Evolutionary conservation across 2,888 invertebrate species (phyloP).

Genomic region (Chelonus formosanus): DNA sequence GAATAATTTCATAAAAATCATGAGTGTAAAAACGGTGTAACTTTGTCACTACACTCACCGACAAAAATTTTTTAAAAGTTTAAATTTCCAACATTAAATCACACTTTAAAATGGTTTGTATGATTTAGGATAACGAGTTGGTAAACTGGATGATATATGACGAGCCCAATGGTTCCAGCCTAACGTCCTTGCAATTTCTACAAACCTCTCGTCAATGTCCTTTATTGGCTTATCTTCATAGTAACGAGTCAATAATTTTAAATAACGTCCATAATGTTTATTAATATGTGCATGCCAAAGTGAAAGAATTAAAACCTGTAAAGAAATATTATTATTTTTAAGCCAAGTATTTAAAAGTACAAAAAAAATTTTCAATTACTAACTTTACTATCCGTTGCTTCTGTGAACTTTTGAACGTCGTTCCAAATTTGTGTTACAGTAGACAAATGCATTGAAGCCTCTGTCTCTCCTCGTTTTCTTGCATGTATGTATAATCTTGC

Average conservation of each 20-base stretch:
- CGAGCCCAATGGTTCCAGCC: slow-evolving; percentile 76
- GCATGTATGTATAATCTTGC: slow-evolving; percentile 70
- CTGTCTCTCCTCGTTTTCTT: slow-evolving; percentile 56
- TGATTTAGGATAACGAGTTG: slow-evolving; percentile 74
- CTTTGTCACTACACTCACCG: slow-evolving; percentile 11
- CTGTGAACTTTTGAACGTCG: slow-evolving; percentile 83
- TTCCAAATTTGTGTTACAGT: slow-evolving; percentile 72
- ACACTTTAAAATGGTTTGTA: slow-evolving; percentile 76
- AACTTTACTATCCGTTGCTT: slow-evolving; percentile 82
- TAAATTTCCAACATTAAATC: slow-evolving; percentile 1
- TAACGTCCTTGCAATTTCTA: slow-evolving; percentile 73
- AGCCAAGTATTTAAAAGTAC: neutral
- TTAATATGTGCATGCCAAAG: slow-evolving; percentile 84
- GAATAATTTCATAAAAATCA: slow-evolving; percentile 1
- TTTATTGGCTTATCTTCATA: slow-evolving; percentile 83
- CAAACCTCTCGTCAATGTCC: slow-evolving; percentile 76
- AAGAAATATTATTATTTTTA: neutral
- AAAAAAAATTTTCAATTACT: slow-evolving; percentile 35
- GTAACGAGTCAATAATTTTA: slow-evolving; percentile 78
- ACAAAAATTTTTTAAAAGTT: slow-evolving; percentile 1
- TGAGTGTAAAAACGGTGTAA: neutral
- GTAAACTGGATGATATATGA: slow-evolving; percentile 69
- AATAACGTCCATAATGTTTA: slow-evolving; percentile 82
- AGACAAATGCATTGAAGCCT: slow-evolving; percentile 62
- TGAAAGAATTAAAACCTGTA: slow-evolving; percentile 77